Evolutionary conservation across 2,888 invertebrate species (phyloP).

Genomic region (Timema podura): DNA sequence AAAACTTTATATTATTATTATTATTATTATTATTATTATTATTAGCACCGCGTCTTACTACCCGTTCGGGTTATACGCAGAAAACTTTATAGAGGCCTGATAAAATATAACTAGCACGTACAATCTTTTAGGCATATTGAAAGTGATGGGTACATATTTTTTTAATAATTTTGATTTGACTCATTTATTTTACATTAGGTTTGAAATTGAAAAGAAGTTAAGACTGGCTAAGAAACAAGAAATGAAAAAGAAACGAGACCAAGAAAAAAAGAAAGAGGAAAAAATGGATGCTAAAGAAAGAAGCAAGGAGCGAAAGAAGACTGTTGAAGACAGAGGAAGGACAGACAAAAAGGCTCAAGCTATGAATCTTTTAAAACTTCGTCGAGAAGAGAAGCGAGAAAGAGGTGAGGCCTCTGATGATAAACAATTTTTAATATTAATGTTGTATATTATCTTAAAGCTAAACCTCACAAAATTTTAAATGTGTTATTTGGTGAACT

Average conservation of each 20-base stretch:
- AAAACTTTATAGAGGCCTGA: no score
- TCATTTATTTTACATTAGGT: conserved; percentile 49
- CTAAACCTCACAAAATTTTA: no score
- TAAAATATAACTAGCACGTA: no score
- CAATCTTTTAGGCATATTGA: no score
- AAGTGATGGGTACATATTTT: no score
- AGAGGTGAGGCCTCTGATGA: conserved; percentile 51
- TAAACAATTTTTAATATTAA: no score
- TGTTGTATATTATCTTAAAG: no score
- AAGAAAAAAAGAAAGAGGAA: conserved; percentile 46
- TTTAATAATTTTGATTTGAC: conserved; percentile 6
- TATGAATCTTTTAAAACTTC: conserved; percentile 86
- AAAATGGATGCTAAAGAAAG: conserved; percentile 66
- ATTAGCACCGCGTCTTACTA: no score
- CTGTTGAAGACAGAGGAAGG: conserved; percentile 79
- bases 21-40: no score
- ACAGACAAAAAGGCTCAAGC: conserved; percentile 85
- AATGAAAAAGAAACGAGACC: conserved; percentile 54
- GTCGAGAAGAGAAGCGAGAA: conserved; percentile 84
- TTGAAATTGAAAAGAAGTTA: conserved; percentile 93
- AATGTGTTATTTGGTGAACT: no score
- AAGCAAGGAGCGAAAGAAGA: conserved; percentile 83
- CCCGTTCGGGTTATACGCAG: no score
- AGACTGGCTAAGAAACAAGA: conserved; percentile 77
- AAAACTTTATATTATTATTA: no score